A percentile compares a stretch with the other conserved stretches of the same genome.
phyloP scores from a whole-genome alignment of 2,113 vertebrate species.

The Thinocorus orbignyianus region DNA sequence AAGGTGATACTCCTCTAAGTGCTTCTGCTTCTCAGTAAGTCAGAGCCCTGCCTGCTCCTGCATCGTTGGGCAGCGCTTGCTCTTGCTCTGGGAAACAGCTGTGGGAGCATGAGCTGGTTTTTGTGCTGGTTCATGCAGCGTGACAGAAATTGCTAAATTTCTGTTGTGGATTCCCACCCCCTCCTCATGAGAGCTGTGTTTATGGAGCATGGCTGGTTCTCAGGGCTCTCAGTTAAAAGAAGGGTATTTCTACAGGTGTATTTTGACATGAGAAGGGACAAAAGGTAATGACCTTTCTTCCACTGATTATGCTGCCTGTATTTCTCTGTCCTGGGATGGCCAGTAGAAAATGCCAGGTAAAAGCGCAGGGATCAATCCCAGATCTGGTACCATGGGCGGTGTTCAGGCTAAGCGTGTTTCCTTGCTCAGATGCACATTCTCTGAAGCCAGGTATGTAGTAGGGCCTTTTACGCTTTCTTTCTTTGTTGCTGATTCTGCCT shows the following conservation, averaged over 20 bases:
- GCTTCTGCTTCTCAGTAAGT: background rate
- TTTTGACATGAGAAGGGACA: background rate
- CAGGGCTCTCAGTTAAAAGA: background rate
- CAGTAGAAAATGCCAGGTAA: background rate
- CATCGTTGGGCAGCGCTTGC: fast-evolving
- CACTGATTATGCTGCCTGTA: background rate
- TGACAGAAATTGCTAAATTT: background rate
- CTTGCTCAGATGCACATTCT: background rate
- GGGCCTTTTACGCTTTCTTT: background rate
- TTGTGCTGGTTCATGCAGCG: background rate
- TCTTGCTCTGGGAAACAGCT: background rate
- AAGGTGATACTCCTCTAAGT: background rate
- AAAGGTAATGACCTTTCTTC: background rate
- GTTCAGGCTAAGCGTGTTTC: background rate
- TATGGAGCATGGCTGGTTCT: background rate
- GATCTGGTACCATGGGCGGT: background rate
- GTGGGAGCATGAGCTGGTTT: background rate
- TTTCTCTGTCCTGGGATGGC: background rate
- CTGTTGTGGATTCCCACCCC: background rate
- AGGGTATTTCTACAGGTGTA: background rate
- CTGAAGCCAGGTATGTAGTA: background rate
- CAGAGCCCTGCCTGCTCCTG: background rate
- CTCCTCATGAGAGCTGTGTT: background rate
- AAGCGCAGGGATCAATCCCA: background rate
- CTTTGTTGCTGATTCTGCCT: background rate